Base-by-base conservation (phyloP, 2,888 invertebrate genomes). In the Mesoligia furuncula region DNA sequence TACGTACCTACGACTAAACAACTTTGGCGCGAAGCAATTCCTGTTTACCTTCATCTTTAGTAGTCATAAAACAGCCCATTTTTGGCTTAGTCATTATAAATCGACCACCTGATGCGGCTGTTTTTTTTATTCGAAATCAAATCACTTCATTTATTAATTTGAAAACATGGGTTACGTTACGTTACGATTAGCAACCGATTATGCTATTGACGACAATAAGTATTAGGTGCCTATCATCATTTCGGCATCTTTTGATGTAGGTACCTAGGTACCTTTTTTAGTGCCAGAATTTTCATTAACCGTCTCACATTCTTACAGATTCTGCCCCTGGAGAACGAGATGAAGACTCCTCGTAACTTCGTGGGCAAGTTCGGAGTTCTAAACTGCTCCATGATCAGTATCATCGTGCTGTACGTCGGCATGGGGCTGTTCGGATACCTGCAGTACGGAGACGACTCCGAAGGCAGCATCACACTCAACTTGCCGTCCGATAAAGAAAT, bases 401-500 rank as follows among this genome's bases (percentile, higher is more conserved):
- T 99, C 79, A 97, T 99, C 3, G 91, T 97, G 13, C 94, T 99
- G n/a, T 99, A 99, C 93, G 98, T 98, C 8, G 98, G 98, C 36
- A 98, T 99, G 97, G 99, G 99, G 1, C 97, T 99, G 79, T 98
- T 99, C 91, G 99, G 99, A 0, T 99, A 99, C 94, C 95, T 99
- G 66, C 98, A 98, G 85, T 99, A 98, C 91, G 99, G 99, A 0
- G 94, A 97, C 20, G 89, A 91, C 0, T 97, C 98, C 0, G 91
- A 97, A 73, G 99, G 98, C 73, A 98, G 98, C 89, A 98, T 99
- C 87, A 99, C 99, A 0, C 97, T 99, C 7, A 99, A 99, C 93
- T 95, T 99, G 80, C 98, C 98, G 0, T 93, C 97, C 0, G 92
- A 97, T 0, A 87, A 76, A 3, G 98, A 98, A 90, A 90, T 97